Conservation (phyloP, 2,113 vertebrate species). For the Maylandia zebra region DNA sequence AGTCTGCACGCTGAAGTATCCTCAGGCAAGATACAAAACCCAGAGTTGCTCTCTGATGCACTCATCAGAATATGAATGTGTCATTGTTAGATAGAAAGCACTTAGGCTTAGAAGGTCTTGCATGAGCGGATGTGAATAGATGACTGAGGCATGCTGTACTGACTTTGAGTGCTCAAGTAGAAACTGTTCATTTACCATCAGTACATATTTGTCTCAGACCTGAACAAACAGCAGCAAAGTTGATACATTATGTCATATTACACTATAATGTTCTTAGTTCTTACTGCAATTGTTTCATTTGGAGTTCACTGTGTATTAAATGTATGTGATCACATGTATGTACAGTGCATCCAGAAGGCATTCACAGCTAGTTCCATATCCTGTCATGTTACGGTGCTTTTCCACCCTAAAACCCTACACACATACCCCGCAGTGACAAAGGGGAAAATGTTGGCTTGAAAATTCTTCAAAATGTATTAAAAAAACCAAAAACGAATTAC, state of each 20-base stretch:
- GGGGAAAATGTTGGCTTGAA: neutral
- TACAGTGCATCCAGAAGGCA: neutral
- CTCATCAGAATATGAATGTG: neutral
- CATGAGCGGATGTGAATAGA: neutral
- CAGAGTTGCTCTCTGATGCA: neutral
- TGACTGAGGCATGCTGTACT: neutral
- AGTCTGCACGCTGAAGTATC: neutral
- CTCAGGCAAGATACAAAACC: fast-evolving
- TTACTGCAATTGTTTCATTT: neutral
- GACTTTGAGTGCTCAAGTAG: neutral
- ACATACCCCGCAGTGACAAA: neutral
- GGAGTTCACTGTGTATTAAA: neutral
- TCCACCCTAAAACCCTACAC: neutral
- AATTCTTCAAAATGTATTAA: neutral
- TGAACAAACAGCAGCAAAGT: neutral
- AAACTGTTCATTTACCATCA: fast-evolving
- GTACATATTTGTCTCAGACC: neutral
- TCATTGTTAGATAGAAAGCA: neutral
- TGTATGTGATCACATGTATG: neutral
- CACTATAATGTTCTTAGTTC: neutral
- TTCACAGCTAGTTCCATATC: neutral
- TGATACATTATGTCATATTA: fast-evolving
- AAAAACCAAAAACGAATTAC: fast-evolving
- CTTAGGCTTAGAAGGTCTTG: neutral
- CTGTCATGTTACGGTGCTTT: neutral